phyloP scores from a whole-genome alignment of 2,113 vertebrate genomes.

The Triplophysa tibetana region DNA sequence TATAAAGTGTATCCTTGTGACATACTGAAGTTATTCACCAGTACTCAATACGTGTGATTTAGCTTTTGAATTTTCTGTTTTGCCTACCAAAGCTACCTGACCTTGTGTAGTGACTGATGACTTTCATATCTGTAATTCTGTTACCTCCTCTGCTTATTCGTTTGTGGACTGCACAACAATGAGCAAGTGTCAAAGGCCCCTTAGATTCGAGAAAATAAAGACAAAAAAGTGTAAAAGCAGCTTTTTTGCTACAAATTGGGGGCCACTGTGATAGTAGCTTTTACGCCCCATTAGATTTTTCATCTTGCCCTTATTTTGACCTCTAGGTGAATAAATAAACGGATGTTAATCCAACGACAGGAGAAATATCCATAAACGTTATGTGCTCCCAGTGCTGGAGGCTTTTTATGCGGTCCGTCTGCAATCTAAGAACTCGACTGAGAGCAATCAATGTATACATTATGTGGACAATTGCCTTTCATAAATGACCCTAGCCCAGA shows the following conservation, averaged over 20 bases:
- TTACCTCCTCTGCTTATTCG: constrained; percentile 36
- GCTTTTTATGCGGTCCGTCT: constrained; percentile 15
- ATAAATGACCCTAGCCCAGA: background rate
- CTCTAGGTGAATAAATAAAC: background rate
- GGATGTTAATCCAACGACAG: constrained; percentile 18
- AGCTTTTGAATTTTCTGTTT: constrained; percentile 16
- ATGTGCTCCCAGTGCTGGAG: background rate
- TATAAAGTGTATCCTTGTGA: no score
- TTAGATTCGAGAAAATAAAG: constrained; percentile 2
- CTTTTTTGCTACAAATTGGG: background rate
- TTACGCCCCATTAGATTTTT: background rate
- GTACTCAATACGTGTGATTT: background rate
- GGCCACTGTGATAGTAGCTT: background rate
- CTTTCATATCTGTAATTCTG: constrained; percentile 58
- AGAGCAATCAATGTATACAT: constrained; percentile 26
- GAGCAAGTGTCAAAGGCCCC: constrained; percentile 5
- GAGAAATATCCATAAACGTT: background rate
- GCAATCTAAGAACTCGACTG: constrained; percentile 34
- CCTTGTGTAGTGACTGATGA: constrained; percentile 50
- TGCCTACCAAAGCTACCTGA: constrained; percentile 12
- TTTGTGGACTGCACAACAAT: constrained; percentile 2
- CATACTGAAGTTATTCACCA: no score
- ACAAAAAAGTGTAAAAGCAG: background rate
- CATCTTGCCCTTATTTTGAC: background rate
- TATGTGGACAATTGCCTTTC: constrained; percentile 20